Base-by-base conservation (phyloP, 2,888 invertebrate genomes). In the Argynnis bischoffii region DNA sequence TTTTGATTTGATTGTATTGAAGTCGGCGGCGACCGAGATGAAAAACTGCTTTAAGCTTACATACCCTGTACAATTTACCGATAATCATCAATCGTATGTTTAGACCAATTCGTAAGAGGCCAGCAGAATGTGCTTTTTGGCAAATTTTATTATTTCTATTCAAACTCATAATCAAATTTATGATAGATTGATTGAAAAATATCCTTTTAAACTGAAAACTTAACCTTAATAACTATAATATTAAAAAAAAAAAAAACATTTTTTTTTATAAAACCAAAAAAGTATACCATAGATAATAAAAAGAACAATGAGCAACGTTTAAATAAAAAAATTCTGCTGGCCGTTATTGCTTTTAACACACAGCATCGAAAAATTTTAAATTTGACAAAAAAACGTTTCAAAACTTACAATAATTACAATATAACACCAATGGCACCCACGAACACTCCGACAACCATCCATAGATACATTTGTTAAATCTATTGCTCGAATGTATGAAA, bases 401-500 rank as follows among this genome's bases (percentile, higher is more conserved):
- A 59, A 59, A 26, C 35, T 41, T 41, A 41, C 11, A 41, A 41
- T 41, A 48, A 47, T 59, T 47, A 13, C 47, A 48, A 50, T 59
- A 64, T 53, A 26, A 55, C 69, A 57, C 69, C 14, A 67, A 69
- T 64, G 72, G 67, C 72, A 69, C 70, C 31, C 47, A 41, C 31
- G n/a, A 54, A 51, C 16, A 50, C 59, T 21, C 55, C 53, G 41
- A 55, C 55, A 54, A 8, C 48, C 16, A 67, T 55, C 48, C 50
- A 60, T 65, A 61, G 57, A 73, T 69, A 69, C 70, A 73, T 75
- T 69, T 61, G 61, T 73, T 77, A 79, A 72, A 78, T 77, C 80
- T 87, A 87, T 88, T 83, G 83, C 79, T 84, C 78, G 77, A 73
- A 75, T 79, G 84, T 90, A 90, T 76, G 88, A 90, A 90, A 91